Conservation (phyloP, 2,113 vertebrate species). For the Meles meles region DNA sequence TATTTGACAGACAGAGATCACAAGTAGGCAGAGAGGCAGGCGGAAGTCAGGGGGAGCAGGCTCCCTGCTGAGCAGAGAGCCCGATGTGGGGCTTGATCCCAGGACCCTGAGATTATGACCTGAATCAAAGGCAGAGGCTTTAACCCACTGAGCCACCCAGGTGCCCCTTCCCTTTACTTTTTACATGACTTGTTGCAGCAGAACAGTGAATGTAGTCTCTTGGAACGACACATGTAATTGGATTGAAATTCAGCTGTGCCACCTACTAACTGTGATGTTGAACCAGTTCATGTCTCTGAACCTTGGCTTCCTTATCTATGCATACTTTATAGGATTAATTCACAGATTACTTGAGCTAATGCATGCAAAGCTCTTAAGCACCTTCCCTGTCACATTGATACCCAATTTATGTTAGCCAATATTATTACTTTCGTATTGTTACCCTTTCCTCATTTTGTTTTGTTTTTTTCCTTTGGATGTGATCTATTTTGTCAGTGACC, state of each 20-base stretch:
- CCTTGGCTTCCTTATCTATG: neutral
- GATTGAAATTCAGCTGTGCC: conserved; percentile 14
- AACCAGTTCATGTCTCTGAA: conserved; percentile 19
- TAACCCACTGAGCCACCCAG: too few relatives aligned
- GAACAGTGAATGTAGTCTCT: neutral
- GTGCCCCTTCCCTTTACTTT: neutral
- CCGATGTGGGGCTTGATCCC: too few relatives aligned
- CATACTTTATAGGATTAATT: conserved; percentile 10
- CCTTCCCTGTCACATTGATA: neutral
- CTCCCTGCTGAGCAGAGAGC: too few relatives aligned
- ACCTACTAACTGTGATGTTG: neutral
- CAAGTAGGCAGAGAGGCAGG: too few relatives aligned
- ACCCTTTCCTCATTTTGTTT: neutral
- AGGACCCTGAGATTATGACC: too few relatives aligned
- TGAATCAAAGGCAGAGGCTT: too few relatives aligned
- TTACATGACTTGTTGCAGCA: neutral
- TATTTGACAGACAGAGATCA: too few relatives aligned
- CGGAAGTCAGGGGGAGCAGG: too few relatives aligned
- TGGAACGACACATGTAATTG: neutral
- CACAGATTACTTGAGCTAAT: neutral
- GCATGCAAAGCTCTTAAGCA: neutral
- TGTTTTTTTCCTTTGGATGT: neutral
- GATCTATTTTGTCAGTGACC: neutral
- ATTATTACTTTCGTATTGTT: neutral
- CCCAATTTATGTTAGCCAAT: neutral